Evolutionary conservation across 1,140 invertebrate species (phyloP).

Genomic region (Rhagoletis zephyria): DNA sequence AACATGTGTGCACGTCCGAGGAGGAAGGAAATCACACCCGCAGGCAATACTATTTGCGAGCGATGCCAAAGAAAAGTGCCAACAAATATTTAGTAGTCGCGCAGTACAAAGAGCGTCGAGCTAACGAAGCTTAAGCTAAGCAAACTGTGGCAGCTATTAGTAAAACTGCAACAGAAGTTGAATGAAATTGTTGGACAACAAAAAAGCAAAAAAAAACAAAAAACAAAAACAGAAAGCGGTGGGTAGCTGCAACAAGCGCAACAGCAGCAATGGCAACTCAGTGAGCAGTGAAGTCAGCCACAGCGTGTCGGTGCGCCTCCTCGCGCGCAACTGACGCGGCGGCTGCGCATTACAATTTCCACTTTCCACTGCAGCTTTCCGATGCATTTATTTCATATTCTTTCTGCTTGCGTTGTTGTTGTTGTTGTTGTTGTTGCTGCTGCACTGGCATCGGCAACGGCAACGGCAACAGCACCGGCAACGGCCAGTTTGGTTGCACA

Average conservation of each 20-base stretch:
- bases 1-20: not conserved
- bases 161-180: not conserved
- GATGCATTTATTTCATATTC: not conserved
- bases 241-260: not conserved
- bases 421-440: too few relatives aligned
- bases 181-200: not conserved
- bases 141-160: not conserved
- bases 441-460: too few relatives aligned
- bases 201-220: too few relatives aligned
- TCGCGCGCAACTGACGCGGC: not conserved
- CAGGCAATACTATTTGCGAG: not conserved
- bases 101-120: not conserved
- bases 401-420: constrained; percentile 13
- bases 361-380: too few relatives aligned
- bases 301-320: not conserved
- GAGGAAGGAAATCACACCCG: not conserved
- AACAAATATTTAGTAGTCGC: not conserved
- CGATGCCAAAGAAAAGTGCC: constrained; percentile 4
- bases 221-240: not conserved
- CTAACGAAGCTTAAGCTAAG: not conserved
- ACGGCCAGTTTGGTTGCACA: not conserved
- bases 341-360: too few relatives aligned
- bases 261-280: not conserved
- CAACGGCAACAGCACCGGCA: too few relatives aligned
- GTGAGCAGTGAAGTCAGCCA: not conserved